Evolutionary conservation across 2,113 vertebrate species (phyloP).

Genomic region (human (Homo sapiens)): DNA sequence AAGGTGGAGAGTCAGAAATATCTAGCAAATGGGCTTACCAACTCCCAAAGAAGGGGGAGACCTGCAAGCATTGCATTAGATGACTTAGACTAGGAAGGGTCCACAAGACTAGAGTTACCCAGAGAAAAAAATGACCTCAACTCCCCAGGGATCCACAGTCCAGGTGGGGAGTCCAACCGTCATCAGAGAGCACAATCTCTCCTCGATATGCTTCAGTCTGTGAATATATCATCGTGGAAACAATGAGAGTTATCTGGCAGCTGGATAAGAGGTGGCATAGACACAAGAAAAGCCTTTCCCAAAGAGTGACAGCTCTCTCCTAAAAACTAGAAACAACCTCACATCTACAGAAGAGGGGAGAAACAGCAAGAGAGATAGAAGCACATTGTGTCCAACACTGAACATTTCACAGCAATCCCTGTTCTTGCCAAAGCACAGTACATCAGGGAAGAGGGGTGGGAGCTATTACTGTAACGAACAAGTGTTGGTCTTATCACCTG

Average conservation of each 20-base stretch:
- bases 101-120: neutral
- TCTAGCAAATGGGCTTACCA: neutral
- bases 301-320: neutral
- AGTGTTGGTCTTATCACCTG: constrained; percentile 31
- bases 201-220: neutral
- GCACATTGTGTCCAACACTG: neutral
- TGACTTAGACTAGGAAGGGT: neutral
- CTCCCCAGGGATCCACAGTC: neutral
- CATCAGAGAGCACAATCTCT: neutral
- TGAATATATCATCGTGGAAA: neutral
- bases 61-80: neutral
- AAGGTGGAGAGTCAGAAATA: neutral
- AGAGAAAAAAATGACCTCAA: neutral
- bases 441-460: neutral
- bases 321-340: constrained; percentile 44
- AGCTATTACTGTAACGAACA: constrained; percentile 28
- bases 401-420: neutral
- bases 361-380: constrained; percentile 45
- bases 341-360: constrained; percentile 25
- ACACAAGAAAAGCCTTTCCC: neutral
- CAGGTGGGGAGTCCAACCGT: neutral
- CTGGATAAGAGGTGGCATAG: neutral
- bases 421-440: neutral
- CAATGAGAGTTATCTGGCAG: neutral
- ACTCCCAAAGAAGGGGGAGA: neutral